Evolutionary conservation across 2,113 vertebrate genomes (phyloP), one percentile per base, ranked within the genome.

Genomic region (Podiceps cristatus): DNA sequence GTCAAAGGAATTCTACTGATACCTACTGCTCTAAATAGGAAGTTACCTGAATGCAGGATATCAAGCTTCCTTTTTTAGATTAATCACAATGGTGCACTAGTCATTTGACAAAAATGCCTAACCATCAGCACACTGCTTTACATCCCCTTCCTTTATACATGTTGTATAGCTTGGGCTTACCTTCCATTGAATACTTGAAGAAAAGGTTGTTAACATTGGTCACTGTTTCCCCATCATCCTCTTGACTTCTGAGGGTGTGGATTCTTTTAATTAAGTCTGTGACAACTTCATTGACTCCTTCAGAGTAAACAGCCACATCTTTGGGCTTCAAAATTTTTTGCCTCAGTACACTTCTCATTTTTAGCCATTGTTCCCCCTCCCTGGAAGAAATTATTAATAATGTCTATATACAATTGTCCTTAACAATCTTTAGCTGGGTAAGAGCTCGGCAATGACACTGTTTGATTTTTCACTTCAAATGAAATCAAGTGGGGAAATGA

Each of bases 151-250:
- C 52, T 72, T 45, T n/a, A 45, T 20, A 35, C 22, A 9, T 50
- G 37, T 64, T 63, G 42, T 11, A 56, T 19, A 67, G 55, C 23
- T 49, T 22, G 10, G 42, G 13, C 98, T 90, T 94, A 99, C 99
- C 99, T 99, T 99, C 99, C 99, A 99, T 99, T 25, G 99, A 98
- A 58, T 99, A 99, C 91, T 99, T 99, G 98, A 99, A 99, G 98
- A 99, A 99, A 87, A 99, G 98, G 66, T 99, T 99, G 79, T 99
- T 99, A 74, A 99, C 91, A 66, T 99, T 98, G 92, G 89, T 88
- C 81, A 99, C 98, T 3, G 99, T 99, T 67, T 97, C 97, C 18
- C 98, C 98, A 56, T 99, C 99, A 0, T 96, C 80, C 58, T 98
- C 98, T 96, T 98, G 96, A 87, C 75, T 91, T 75, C 98, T 98